Percentiles rank a stretch among this genome's conserved stretches.
These are phyloP conservation scores for Papilio polyxenes DNA, from an alignment of 1,140 invertebrate species.

Conservation along the genomic window DNA sequence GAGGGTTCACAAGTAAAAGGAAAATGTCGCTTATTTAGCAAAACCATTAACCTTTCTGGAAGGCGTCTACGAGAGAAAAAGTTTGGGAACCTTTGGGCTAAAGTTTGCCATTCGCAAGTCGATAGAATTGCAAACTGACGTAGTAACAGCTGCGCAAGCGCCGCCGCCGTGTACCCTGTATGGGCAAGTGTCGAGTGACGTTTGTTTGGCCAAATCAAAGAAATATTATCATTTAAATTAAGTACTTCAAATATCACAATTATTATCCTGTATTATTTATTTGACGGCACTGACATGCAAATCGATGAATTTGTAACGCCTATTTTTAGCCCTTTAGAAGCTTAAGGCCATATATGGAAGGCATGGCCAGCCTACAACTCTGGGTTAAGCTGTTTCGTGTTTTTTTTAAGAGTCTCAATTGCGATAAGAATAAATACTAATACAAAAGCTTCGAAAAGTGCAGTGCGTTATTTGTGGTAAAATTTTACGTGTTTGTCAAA, in stretches of 20 bases:
- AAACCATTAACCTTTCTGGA: no score
- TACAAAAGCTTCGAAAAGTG: no score
- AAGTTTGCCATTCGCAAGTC: not conserved
- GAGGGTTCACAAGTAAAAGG: not conserved
- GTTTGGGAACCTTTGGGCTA: not conserved
- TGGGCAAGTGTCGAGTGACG: conserved; percentile 56
- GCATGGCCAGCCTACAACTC: no score
- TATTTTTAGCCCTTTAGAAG: not conserved
- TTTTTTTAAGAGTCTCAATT: no score
- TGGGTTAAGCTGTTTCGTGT: no score
- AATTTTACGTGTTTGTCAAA: no score
- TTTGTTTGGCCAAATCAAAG: conserved; percentile 69
- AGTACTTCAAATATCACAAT: conserved; percentile 52
- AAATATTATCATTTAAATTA: conserved; percentile 57
- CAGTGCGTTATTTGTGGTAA: no score
- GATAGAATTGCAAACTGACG: conserved; percentile 57
- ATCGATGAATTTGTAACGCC: not conserved
- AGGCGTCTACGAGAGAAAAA: not conserved
- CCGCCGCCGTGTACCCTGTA: conserved; percentile 46
- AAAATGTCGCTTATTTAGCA: no score
- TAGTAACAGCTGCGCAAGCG: conserved; percentile 65
- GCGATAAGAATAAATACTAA: no score
- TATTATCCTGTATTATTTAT: conserved; percentile 4
- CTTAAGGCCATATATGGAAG: not conserved
- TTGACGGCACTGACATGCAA: not conserved